Percentiles rank a stretch among this genome's conserved stretches.
Conservation (phyloP, 1,140 invertebrate species). For the Conus ventricosus region DNA sequence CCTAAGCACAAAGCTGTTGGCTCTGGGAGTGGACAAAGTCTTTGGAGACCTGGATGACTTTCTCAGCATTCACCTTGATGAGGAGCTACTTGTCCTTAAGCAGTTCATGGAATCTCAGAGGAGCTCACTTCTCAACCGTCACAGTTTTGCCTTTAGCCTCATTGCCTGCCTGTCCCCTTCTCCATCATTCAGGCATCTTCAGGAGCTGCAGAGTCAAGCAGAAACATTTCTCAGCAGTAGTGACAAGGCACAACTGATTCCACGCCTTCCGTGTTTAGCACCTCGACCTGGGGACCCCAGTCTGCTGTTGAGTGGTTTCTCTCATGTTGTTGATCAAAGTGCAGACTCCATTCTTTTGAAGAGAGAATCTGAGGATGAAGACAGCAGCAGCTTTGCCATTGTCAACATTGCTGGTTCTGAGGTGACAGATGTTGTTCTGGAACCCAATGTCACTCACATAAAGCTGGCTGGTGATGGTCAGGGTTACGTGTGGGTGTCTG, state of each 20-base stretch:
- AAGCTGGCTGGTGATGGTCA: constrained; percentile 14
- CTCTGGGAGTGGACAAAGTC: constrained; percentile 48
- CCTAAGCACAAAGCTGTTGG: constrained; percentile 51
- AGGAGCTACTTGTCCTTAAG: constrained; percentile 52
- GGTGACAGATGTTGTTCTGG: constrained; percentile 14
- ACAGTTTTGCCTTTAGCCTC: constrained; percentile 52
- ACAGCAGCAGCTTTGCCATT: constrained; percentile 5
- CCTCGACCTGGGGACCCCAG: constrained; percentile 38
- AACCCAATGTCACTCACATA: not conserved
- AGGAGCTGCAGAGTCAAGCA: constrained; percentile 47
- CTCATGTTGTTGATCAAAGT: constrained; percentile 14
- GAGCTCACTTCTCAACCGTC: constrained; percentile 38
- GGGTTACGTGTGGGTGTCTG: not conserved
- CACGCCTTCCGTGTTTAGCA: constrained; percentile 58
- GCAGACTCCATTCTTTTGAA: constrained; percentile 25
- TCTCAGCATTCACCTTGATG: constrained; percentile 51
- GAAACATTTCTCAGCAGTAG: constrained; percentile 37
- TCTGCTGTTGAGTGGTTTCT: constrained; percentile 28
- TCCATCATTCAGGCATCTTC: constrained; percentile 39
- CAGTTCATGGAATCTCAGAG: constrained; percentile 49
- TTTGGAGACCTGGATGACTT: constrained; percentile 52
- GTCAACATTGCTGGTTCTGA: constrained; percentile 27
- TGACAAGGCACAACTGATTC: constrained; percentile 52
- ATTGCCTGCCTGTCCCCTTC: constrained; percentile 48
- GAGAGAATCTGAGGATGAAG: constrained; percentile 15